Evolutionary conservation across 2,797 vertebrate species (phyloP).

Genomic region (Microcaecilia unicolor): DNA sequence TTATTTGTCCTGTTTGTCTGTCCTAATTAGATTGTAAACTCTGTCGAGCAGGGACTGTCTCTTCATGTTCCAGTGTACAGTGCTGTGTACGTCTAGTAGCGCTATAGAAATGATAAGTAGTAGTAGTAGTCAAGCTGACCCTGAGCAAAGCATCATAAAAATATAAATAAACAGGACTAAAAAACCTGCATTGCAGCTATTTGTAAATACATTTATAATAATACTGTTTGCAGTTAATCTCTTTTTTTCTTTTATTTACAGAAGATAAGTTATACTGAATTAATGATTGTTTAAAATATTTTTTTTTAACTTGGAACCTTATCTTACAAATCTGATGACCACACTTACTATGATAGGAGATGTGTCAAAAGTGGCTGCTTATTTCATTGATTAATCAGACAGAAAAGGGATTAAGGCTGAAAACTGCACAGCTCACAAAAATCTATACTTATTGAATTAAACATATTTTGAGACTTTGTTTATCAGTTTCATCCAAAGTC

Average conservation of each 20-base stretch:
- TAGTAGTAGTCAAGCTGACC: too few relatives aligned
- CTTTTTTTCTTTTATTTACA: conserved; percentile 2
- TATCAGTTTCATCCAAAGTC: conserved; percentile 9
- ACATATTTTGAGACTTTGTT: conserved; percentile 12
- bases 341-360: conserved; percentile 4
- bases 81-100: too few relatives aligned
- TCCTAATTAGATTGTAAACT: too few relatives aligned
- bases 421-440: conserved; percentile 21
- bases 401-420: conserved; percentile 21
- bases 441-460: conserved; percentile 23
- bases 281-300: conserved; percentile 12
- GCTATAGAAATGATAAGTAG: too few relatives aligned
- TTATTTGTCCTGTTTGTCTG: too few relatives aligned
- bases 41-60: too few relatives aligned
- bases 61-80: too few relatives aligned
- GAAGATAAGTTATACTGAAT: conserved; percentile 1
- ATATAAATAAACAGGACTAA: too few relatives aligned
- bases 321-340: conserved; percentile 6
- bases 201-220: not conserved
- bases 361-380: conserved; percentile 28
- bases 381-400: conserved; percentile 28
- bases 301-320: not conserved
- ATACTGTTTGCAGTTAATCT: not conserved
- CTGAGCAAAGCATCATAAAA: too few relatives aligned
- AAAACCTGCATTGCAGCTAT: not conserved